Evolutionary conservation across 2,797 vertebrate genomes (phyloP), one percentile per base, ranked within the genome.

Genomic region (Typhlichthys eigenmanni): DNA sequence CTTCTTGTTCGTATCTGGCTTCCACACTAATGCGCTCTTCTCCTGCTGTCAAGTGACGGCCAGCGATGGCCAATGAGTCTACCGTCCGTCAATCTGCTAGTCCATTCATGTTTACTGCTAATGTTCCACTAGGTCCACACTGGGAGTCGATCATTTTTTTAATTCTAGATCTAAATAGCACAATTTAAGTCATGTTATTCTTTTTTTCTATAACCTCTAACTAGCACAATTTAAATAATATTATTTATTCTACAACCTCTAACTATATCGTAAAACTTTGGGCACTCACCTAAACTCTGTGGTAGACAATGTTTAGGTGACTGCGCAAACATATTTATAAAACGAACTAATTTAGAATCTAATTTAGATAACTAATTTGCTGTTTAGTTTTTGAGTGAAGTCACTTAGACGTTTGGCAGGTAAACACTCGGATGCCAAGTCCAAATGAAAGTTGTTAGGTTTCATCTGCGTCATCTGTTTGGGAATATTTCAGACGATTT

Each of bases 1-100:
- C 72, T 87, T 74, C 88, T 91, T 5, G 67, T 62, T 48, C 69
- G 58, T 4, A 63, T 3, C 14, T 72, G 58, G 29, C 62, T 24
- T 48, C 83, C 65, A 1, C 56, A 16, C 48, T 84, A 74, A 0
- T 55, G 63, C 56, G 43, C 60, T 56, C 78, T 72, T 55, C 87
- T 90, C 61, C 82, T 8, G 5, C 34, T 80, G 68, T 52, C 60
- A 1, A 57, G 61, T 13, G 71, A 78, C 19, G 63, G 32, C 19
- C 69, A 76, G 16, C 55, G 55, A 14, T 14, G 46, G 9, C 68
- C 75, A 47, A 17, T 60, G 13, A 48, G 50, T 61, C 60, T 60
- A 54, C 47, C 17, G 1, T 70, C 71, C 0, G 12, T 38, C 5
- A 38, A 59, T 56, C 64, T 54, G 12, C 29, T 3, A n/a, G n/a